Evolutionary conservation across 92 coral and sea anemone genomes (phyloP), one percentile per base, ranked within the genome.

Genomic region (Epizoanthus rinbou): DNA sequence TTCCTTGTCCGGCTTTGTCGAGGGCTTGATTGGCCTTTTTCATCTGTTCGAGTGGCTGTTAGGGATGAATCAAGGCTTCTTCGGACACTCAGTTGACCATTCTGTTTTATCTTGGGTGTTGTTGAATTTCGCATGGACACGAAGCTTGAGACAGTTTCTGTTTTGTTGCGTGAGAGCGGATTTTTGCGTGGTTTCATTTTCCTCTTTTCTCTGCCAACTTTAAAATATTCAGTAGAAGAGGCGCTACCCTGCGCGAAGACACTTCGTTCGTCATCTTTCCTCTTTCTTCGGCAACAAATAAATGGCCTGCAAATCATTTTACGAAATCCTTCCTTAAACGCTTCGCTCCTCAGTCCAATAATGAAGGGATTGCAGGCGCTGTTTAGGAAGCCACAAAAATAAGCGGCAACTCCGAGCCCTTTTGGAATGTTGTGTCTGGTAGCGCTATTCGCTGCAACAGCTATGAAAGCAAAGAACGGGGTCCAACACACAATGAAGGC

Each of bases 401-500:
- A 93, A 7, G 97, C 94, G 11, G 93, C 94, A 9, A 93, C 35
- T 79, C 97, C 97, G 25, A 93, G 84, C 9, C 97, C 97, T 76
- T 75, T 90, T 0, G 97, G 94, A 53, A 93, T 84, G 31, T 88
- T 75, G 31, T 86, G 87, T 39, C 86, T 79, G 3, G 87, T 83
- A 10, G 86, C 50, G 47, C 90, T 89, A 25, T 81, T 85, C 56
- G 76, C 98, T 6, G 95, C 98, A 62, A 83, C 69, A 8, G 91
- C 90, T 39, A 93, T 89, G 53, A 88, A 93, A 23, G 82, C 87
- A 73, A 90, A 89, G 82, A 93, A 93, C 6, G 98, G 98, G 0
- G 91, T 81, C 98, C 98, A 93, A 54, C 98, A 93, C 14, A 91
- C 64, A 58, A 93, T 80, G 69, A 93, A 93, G 21, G 89, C 98